These are phyloP conservation scores for Drosophila bipectinata DNA, from an alignment of 1,140 invertebrate genomes.

Conservation along the genomic window DNA sequence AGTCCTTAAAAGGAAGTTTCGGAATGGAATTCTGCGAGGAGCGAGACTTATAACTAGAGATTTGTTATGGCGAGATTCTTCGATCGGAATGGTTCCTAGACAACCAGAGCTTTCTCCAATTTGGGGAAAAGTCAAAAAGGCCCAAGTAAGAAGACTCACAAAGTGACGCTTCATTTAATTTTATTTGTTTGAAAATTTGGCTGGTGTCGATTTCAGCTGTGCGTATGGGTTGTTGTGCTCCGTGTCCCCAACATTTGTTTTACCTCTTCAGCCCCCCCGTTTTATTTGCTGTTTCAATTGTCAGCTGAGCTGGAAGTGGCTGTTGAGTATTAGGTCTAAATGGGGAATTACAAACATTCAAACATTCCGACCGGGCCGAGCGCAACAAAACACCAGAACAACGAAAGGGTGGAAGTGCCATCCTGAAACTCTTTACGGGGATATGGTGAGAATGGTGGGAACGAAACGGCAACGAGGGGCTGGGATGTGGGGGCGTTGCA, in stretches of 20 bases:
- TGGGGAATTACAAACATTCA: constrained; percentile 74
- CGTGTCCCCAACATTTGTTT: constrained; percentile 39
- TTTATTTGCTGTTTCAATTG: constrained; percentile 78
- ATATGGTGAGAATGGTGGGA: constrained; percentile 58
- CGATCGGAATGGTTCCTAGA: too few species aligned
- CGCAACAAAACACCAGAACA: constrained; percentile 3
- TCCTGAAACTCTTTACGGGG: constrained; percentile 59
- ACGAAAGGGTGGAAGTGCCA: constrained; percentile 39
- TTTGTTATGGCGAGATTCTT: neutral
- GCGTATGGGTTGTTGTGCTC: constrained; percentile 10
- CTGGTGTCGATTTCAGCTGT: constrained; percentile 58
- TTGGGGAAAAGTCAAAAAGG: neutral
- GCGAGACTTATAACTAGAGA: neutral
- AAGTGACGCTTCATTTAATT: constrained; percentile 78
- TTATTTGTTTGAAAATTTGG: constrained; percentile 71
- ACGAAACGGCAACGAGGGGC: neutral
- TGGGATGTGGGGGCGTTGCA: constrained; percentile 54
- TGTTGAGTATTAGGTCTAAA: constrained; percentile 80
- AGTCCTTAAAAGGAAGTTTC: neutral
- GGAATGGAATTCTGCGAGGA: neutral
- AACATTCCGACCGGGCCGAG: constrained; percentile 32
- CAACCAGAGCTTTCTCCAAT: neutral
- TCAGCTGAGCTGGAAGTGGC: constrained; percentile 69
- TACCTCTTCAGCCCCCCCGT: constrained; percentile 45
- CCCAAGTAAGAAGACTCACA: neutral